Conservation (phyloP, 2,888 invertebrate genomes). For the Orchestes rusci region DNA sequence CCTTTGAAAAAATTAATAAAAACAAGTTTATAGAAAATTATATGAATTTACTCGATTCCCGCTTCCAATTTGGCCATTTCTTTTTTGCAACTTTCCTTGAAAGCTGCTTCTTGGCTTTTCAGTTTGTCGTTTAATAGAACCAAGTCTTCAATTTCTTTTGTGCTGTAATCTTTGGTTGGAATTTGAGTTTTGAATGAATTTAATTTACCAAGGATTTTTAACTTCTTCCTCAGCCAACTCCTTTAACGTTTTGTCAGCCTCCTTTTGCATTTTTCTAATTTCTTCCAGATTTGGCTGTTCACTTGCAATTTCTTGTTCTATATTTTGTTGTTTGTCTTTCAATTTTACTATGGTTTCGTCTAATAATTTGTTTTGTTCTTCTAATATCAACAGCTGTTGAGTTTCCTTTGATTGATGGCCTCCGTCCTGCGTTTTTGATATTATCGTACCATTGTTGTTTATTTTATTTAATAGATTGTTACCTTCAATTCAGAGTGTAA, state of each 20-base stretch:
- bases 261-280: slow-evolving; percentile 36
- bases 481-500: slow-evolving; percentile 63
- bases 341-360: slow-evolving; percentile 47
- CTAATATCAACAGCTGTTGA: slow-evolving; percentile 32
- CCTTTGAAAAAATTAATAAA: slow-evolving; percentile 6
- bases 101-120: slow-evolving; percentile 64
- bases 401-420: slow-evolving; percentile 37
- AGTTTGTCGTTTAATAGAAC: slow-evolving; percentile 64
- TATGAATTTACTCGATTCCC: slow-evolving; percentile 35
- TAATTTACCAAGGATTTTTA: slow-evolving; percentile 50
- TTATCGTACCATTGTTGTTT: no score
- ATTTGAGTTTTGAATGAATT: no score
- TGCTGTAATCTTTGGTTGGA: no score
- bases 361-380: slow-evolving; percentile 37
- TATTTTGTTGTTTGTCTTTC: slow-evolving; percentile 44
- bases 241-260: slow-evolving; percentile 43
- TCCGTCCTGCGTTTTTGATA: slow-evolving; percentile 38
- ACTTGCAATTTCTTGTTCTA: slow-evolving; percentile 41
- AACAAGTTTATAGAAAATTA: background rate
- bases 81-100: slow-evolving; percentile 65
- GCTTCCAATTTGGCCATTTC: slow-evolving; percentile 52
- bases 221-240: slow-evolving; percentile 44
- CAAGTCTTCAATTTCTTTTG: slow-evolving; percentile 51
- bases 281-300: slow-evolving; percentile 30
- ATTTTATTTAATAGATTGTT: slow-evolving; percentile 41